Conservation (phyloP, 2,113 vertebrate genomes). For the Sakesphorus luctuosus region DNA sequence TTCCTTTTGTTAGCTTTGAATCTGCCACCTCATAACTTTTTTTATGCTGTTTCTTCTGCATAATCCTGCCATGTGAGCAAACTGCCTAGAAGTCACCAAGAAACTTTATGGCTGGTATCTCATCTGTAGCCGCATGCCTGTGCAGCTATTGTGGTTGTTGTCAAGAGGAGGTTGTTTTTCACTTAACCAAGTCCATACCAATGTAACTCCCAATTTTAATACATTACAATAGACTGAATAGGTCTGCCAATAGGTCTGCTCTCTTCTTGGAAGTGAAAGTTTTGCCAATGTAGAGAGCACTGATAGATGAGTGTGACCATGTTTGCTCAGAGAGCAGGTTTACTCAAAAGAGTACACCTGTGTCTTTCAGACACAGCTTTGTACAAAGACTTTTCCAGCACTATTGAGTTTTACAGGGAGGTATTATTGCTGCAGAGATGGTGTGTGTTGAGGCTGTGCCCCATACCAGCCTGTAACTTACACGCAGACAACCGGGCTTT, state of each 20-base stretch:
- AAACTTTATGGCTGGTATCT: background rate
- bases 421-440: background rate
- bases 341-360: background rate
- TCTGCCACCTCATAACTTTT: background rate
- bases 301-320: rapidly evolving
- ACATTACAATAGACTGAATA: background rate
- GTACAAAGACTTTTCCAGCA: background rate
- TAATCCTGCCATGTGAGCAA: background rate
- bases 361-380: background rate
- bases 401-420: background rate
- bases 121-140: background rate
- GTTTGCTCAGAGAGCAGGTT: background rate
- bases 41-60: background rate
- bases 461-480: background rate
- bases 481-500: background rate
- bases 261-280: background rate
- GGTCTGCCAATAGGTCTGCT: background rate
- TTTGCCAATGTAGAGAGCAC: background rate
- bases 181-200: background rate
- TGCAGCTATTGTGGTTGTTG: background rate
- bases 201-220: background rate
- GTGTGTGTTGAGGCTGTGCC: background rate
- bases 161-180: background rate
- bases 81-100: background rate
- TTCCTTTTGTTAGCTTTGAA: conserved; percentile 10